Evolutionary conservation across 2,113 vertebrate genomes (phyloP).

Genomic region (Lutjanus erythropterus): DNA sequence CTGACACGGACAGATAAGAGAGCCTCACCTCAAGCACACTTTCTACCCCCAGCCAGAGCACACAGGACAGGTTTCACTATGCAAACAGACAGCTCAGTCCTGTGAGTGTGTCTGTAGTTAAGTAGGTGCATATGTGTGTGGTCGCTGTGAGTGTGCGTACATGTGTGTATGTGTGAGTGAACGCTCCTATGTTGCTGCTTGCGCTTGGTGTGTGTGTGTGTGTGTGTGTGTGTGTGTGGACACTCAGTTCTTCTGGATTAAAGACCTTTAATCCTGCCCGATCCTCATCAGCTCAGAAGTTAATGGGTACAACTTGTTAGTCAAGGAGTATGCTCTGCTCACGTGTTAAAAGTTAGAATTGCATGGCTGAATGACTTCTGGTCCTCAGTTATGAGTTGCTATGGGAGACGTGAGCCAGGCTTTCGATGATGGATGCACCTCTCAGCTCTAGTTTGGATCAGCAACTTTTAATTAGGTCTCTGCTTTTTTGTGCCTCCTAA

Average conservation of each 20-base stretch:
- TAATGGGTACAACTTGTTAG: constrained; percentile 54
- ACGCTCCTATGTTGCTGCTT: constrained; percentile 16
- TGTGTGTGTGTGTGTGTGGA: constrained; percentile 22
- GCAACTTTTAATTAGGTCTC: constrained; percentile 74
- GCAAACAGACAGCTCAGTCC: constrained; percentile 51
- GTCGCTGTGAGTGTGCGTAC: not conserved
- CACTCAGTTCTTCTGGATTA: constrained; percentile 68
- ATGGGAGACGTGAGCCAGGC: constrained; percentile 25
- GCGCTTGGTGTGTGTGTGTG: constrained; percentile 16
- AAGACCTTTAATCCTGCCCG: constrained; percentile 64
- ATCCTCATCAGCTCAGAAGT: constrained; percentile 71
- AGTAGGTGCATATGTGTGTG: constrained; percentile 29
- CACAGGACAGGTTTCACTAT: constrained; percentile 55
- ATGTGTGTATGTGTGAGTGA: constrained; percentile 12
- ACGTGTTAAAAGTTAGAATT: constrained; percentile 40
- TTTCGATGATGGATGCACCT: constrained; percentile 65
- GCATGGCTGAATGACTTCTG: constrained; percentile 28
- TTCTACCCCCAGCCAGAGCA: constrained; percentile 10
- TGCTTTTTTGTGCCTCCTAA: constrained; percentile 52
- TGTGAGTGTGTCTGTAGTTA: constrained; percentile 23
- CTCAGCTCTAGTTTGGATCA: constrained; percentile 73
- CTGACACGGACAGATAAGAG: constrained; percentile 71
- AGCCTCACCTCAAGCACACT: constrained; percentile 56
- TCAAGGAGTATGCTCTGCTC: constrained; percentile 36
- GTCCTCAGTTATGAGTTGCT: constrained; percentile 23